A percentile compares a stretch with the other conserved stretches of the same genome.
These are phyloP conservation scores for Tachyglossus aculeatus DNA, from an alignment of 2,797 vertebrate species.

Conservation along the genomic window DNA sequence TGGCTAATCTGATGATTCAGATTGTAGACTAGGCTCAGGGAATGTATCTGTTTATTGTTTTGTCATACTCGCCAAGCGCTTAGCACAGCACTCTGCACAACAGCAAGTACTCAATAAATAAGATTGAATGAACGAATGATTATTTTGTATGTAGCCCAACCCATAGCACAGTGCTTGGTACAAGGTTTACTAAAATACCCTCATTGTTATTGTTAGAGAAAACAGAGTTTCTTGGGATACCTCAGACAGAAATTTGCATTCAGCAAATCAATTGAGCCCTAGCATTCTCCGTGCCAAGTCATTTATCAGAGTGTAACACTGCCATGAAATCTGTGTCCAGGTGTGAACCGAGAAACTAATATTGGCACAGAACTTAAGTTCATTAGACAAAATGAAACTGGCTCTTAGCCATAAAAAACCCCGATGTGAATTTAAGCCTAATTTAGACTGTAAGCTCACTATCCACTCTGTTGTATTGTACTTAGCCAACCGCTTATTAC, in stretches of 20 bases:
- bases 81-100: too few relatives aligned
- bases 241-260: neutral
- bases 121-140: too few relatives aligned
- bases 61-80: too few relatives aligned
- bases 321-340: neutral
- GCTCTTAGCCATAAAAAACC: neutral
- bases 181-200: too few relatives aligned
- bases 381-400: slow-evolving; percentile 6
- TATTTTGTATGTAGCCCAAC: too few relatives aligned
- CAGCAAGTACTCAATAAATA: too few relatives aligned
- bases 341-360: neutral
- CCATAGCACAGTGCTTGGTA: too few relatives aligned
- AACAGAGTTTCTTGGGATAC: neutral
- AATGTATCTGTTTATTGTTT: too few relatives aligned
- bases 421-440: neutral
- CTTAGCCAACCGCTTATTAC: too few relatives aligned
- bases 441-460: neutral
- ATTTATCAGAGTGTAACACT: neutral
- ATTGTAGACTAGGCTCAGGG: too few relatives aligned
- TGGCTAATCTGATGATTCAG: too few relatives aligned
- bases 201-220: too few relatives aligned
- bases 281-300: neutral
- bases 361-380: neutral
- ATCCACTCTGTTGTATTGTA: neutral
- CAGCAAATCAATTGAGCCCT: neutral